Evolutionary conservation across 2,888 invertebrate genomes (phyloP).

Genomic region (Lingula anatina): DNA sequence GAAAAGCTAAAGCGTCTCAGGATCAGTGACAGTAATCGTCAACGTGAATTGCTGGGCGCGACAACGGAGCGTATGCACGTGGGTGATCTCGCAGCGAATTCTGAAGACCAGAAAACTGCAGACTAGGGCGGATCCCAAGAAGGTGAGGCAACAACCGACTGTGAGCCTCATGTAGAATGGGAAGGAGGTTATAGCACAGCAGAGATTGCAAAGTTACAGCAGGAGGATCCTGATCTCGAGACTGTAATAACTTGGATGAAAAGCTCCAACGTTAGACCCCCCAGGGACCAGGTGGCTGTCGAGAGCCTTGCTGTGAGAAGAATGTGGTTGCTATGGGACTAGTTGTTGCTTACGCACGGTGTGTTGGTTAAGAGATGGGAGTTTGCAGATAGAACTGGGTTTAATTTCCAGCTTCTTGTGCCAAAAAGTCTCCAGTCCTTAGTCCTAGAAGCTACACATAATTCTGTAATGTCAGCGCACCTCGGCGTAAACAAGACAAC

Average conservation of each 20-base stretch:
- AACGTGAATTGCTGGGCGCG: background rate
- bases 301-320: background rate
- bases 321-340: background rate
- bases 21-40: too few relatives aligned
- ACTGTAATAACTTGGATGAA: background rate
- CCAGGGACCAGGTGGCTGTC: background rate
- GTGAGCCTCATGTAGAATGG: background rate
- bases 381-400: background rate
- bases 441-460: background rate
- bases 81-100: background rate
- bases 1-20: too few relatives aligned
- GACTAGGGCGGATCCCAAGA: background rate
- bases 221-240: background rate
- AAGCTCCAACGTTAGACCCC: background rate
- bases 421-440: background rate
- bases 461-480: conserved; percentile 4
- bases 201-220: background rate
- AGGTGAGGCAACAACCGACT: background rate
- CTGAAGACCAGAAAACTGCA: background rate
- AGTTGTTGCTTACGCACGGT: background rate
- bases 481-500: conserved; percentile 6
- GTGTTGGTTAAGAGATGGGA: background rate
- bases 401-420: background rate
- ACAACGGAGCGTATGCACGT: background rate
- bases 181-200: background rate